A percentile compares a stretch with the other conserved stretches of the same genome.
Evolutionary conservation across 2,797 vertebrate species (phyloP).

Genomic region (Gorsachius magnificus): DNA sequence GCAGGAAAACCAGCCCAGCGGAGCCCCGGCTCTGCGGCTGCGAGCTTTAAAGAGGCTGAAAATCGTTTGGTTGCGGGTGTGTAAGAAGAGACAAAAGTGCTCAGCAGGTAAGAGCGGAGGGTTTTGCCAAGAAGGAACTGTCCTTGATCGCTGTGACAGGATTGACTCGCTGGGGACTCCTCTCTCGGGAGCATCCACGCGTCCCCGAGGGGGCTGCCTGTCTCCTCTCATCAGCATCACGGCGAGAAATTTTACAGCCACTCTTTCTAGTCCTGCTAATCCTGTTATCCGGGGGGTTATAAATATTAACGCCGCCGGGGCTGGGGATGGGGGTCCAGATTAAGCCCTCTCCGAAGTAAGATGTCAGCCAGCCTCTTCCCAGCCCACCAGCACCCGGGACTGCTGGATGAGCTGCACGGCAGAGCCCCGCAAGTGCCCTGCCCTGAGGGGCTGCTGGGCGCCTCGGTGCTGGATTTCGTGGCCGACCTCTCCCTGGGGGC

Average conservation of each 20-base stretch:
- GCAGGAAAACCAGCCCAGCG: constrained; percentile 51
- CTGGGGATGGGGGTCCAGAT: constrained; percentile 21
- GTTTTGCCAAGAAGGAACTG: constrained; percentile 87
- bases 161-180: constrained; percentile 67
- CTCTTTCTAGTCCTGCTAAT: constrained; percentile 62
- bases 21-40: not conserved
- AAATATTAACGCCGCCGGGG: constrained; percentile 48
- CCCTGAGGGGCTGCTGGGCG: constrained; percentile 71
- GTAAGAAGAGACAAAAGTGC: constrained; percentile 58
- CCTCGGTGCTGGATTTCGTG: constrained; percentile 78
- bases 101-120: constrained; percentile 78
- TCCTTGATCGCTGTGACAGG: constrained; percentile 75
- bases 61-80: constrained; percentile 44
- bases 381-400: not conserved
- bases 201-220: constrained; percentile 58
- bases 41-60: constrained; percentile 32
- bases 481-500: constrained; percentile 76
- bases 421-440: constrained; percentile 64
- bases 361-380: constrained; percentile 24
- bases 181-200: constrained; percentile 52
- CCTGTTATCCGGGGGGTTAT: constrained; percentile 61
- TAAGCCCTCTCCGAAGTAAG: not conserved
- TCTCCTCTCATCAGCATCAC: constrained; percentile 69
- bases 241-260: constrained; percentile 58
- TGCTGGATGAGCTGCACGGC: constrained; percentile 37